These are phyloP conservation scores for Eutolmus rufibarbis DNA, from an alignment of 2,888 invertebrate genomes.

Conservation along the genomic window DNA sequence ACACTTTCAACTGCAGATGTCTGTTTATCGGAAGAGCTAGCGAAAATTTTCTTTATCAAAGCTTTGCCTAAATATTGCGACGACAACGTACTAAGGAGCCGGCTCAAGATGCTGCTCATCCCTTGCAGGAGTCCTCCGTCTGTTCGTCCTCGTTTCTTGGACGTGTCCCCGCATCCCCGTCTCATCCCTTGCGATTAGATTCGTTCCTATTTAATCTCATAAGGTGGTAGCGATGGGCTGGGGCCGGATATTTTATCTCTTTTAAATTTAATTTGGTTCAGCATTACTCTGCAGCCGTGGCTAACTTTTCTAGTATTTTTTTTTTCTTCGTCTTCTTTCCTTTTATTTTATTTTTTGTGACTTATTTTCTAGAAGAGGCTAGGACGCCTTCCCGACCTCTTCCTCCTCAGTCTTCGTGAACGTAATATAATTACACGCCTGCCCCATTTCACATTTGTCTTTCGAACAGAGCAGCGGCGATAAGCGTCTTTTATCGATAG, in stretches of 20 bases:
- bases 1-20: conserved; percentile 27
- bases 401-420: not conserved
- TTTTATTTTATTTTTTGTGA: not conserved
- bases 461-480: not conserved
- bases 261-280: conserved; percentile 32
- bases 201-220: not conserved
- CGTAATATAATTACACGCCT: conserved; percentile 25
- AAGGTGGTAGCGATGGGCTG: not conserved
- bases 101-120: not conserved
- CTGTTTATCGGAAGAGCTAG: not conserved
- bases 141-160: not conserved
- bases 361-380: not conserved
- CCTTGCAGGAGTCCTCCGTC: not conserved
- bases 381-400: not conserved
- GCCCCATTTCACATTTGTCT: conserved; percentile 33
- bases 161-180: not conserved
- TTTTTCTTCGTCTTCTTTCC: not conserved
- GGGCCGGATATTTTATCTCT: not conserved
- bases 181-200: not conserved
- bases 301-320: not conserved
- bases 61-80: conserved; percentile 21
- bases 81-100: not conserved
- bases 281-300: not conserved
- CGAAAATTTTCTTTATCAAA: conserved; percentile 19
- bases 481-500: conserved; percentile 21